A percentile compares a stretch with the other conserved stretches of the same genome.
Conservation (phyloP, 2,113 vertebrate genomes). For the Menidia beryllina region DNA sequence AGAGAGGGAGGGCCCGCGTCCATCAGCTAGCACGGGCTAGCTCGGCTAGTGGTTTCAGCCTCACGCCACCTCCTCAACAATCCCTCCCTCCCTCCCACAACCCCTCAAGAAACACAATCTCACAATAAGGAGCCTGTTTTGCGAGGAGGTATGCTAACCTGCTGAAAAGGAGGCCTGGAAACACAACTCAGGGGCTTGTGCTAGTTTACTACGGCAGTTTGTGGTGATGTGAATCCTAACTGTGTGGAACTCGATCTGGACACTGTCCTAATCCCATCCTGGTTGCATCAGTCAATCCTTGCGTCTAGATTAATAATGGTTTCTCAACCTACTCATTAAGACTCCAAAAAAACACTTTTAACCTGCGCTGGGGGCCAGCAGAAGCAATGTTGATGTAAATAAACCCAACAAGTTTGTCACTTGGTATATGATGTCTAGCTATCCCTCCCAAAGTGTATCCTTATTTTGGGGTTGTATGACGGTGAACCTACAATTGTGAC, state of each 20-base stretch:
- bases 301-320: slow-evolving; percentile 31
- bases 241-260: slow-evolving; percentile 25
- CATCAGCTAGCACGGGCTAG: slow-evolving; percentile 77
- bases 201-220: slow-evolving; percentile 33
- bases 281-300: slow-evolving; percentile 33
- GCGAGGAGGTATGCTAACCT: slow-evolving; percentile 68
- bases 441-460: too few relatives aligned
- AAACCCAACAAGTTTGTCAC: too few relatives aligned
- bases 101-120: slow-evolving; percentile 54
- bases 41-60: slow-evolving; percentile 70
- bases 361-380: too few relatives aligned
- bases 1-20: slow-evolving; percentile 65
- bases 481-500: too few relatives aligned
- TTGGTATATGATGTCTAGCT: too few relatives aligned
- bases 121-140: slow-evolving; percentile 79
- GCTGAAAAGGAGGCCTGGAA: slow-evolving; percentile 53
- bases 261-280: slow-evolving; percentile 31
- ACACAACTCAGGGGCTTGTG: slow-evolving; percentile 42
- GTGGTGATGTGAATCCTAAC: slow-evolving; percentile 43
- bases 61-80: slow-evolving; percentile 37
- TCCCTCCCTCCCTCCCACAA: slow-evolving; percentile 15
- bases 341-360: too few relatives aligned
- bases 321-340: slow-evolving; percentile 18
- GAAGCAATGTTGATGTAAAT: too few relatives aligned
- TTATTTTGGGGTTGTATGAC: too few relatives aligned